A percentile compares a stretch with the other conserved stretches of the same genome.
phyloP scores from a whole-genome alignment of 2,113 vertebrate genomes.

The Corvus hawaiiensis region DNA sequence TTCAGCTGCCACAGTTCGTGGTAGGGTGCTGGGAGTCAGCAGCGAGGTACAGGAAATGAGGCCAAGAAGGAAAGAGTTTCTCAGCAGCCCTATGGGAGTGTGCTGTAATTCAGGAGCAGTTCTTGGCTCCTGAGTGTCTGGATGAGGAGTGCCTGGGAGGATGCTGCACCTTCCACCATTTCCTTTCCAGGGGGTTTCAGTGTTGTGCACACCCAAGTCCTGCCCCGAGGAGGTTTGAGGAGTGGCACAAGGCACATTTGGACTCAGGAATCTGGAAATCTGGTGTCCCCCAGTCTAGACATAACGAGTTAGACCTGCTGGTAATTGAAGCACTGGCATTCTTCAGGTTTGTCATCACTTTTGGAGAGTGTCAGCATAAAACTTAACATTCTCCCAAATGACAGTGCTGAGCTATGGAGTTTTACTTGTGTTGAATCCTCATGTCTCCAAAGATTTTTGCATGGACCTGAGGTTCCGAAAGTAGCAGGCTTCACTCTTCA shows the following conservation, averaged over 20 bases:
- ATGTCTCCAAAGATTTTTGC: background rate
- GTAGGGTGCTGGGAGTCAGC: background rate
- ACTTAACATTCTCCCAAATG: background rate
- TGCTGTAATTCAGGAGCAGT: background rate
- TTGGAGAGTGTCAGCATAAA: background rate
- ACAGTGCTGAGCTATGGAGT: background rate
- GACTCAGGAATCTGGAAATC: background rate
- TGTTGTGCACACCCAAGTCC: background rate
- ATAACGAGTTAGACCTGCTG: slow-evolving; percentile 23
- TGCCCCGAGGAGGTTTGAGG: background rate
- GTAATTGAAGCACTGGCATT: background rate
- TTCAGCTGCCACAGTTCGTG: background rate
- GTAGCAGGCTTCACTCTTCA: background rate
- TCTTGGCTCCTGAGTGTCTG: background rate
- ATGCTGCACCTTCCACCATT: background rate
- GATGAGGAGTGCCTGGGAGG: background rate
- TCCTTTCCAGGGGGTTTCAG: background rate
- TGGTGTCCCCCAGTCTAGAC: slow-evolving; percentile 8
- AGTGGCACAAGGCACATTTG: background rate
- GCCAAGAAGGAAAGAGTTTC: background rate
- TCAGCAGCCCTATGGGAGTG: background rate
- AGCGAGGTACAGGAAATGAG: background rate
- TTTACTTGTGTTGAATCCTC: background rate
- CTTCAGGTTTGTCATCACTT: background rate
- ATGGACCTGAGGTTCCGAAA: background rate